Evolutionary conservation across 2,113 vertebrate species (phyloP).

Genomic region (Mesoclemmys tuberculata): DNA sequence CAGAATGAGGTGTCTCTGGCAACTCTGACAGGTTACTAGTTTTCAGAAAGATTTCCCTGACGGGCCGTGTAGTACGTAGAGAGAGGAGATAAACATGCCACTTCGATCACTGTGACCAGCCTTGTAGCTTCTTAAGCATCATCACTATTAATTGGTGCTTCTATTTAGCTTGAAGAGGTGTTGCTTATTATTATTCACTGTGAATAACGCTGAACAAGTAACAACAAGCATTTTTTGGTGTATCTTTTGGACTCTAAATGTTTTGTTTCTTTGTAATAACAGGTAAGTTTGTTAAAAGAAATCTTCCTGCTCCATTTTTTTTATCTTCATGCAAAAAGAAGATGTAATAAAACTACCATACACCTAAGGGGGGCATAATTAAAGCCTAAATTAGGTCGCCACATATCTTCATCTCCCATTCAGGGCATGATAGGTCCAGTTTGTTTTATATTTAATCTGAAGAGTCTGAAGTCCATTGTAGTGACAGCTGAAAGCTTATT

Average conservation of each 20-base stretch:
- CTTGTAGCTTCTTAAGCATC: background rate
- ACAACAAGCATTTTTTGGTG: background rate
- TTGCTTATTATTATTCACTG: background rate
- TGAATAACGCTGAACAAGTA: background rate
- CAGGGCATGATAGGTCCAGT: too few relatives aligned
- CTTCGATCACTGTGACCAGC: background rate
- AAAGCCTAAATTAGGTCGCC: background rate
- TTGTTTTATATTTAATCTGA: too few relatives aligned
- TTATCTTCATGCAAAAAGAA: background rate
- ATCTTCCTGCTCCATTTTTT: background rate
- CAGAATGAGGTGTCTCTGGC: background rate
- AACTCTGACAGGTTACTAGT: background rate
- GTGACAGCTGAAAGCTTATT: too few relatives aligned
- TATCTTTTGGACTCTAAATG: background rate
- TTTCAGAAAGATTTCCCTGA: background rate
- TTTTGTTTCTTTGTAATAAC: background rate
- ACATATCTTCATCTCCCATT: background rate
- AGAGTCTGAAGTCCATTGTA: too few relatives aligned
- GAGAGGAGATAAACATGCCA: background rate
- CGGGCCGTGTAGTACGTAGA: background rate
- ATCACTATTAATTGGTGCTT: slow-evolving; percentile 8
- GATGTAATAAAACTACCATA: background rate
- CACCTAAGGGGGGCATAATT: background rate
- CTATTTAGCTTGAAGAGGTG: background rate
- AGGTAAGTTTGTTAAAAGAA: background rate